phyloP scores from a whole-genome alignment of 2,113 vertebrate species.

The Tetraodon nigroviridis region DNA sequence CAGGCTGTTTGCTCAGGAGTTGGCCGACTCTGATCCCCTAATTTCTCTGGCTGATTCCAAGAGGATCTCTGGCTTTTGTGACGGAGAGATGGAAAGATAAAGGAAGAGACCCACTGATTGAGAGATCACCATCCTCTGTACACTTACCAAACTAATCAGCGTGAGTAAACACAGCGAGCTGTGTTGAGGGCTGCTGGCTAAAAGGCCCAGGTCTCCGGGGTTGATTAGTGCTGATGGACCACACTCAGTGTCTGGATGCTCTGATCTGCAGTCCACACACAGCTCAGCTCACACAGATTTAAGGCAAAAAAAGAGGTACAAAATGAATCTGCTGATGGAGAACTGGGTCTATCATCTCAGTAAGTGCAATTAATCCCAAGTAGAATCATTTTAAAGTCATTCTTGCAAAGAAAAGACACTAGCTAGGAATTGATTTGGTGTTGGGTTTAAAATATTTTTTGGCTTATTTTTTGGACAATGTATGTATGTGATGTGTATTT shows the following conservation, averaged over 20 bases:
- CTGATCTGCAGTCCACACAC: constrained; percentile 47
- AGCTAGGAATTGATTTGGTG: no score
- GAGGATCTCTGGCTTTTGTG: constrained; percentile 80
- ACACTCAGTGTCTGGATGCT: constrained; percentile 60
- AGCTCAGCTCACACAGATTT: constrained; percentile 15
- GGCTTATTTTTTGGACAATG: no score
- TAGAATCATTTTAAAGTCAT: no score
- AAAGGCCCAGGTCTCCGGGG: constrained; percentile 75
- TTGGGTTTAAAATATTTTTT: no score
- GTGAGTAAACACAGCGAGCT: constrained; percentile 80
- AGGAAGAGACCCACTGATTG: constrained; percentile 79
- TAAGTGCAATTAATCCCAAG: no score
- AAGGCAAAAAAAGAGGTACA: constrained; percentile 11
- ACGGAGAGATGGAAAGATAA: constrained; percentile 53
- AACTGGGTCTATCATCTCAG: no score
- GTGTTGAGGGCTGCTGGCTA: constrained; percentile 56
- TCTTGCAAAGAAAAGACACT: no score
- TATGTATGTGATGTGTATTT: no score
- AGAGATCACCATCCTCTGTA: constrained; percentile 74
- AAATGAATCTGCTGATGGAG: neutral
- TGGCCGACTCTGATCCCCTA: constrained; percentile 84
- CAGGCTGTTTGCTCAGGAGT: constrained; percentile 89
- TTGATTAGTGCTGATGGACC: constrained; percentile 79
- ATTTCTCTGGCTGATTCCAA: constrained; percentile 82
- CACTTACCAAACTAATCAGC: constrained; percentile 80